These are phyloP conservation scores for Dendrolimus houi DNA, from an alignment of 2,888 invertebrate species.

Conservation along the genomic window DNA sequence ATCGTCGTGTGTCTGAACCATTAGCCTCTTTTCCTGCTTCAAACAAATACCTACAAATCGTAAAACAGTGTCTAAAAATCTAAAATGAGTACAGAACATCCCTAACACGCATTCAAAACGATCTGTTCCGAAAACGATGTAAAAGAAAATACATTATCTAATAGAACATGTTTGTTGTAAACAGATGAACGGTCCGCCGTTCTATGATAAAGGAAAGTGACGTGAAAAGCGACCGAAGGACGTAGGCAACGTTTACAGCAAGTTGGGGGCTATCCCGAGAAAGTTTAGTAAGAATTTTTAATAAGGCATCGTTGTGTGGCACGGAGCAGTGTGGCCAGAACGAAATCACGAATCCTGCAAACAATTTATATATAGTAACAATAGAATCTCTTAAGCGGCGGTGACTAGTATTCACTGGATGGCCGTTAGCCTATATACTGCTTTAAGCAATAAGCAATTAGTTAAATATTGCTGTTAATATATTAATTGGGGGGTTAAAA, in stretches of 20 bases:
- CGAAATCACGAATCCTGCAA: not conserved
- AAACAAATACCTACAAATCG: no score
- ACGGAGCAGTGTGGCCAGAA: slow-evolving; percentile 5
- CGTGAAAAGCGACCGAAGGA: slow-evolving; percentile 29
- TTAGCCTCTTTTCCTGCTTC: no score
- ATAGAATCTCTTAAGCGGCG: no score
- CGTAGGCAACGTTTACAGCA: slow-evolving; percentile 30
- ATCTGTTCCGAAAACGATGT: not conserved
- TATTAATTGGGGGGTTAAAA: no score
- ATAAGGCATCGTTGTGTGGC: slow-evolving; percentile 28
- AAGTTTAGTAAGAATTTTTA: slow-evolving; percentile 68
- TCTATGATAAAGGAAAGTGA: slow-evolving; percentile 11
- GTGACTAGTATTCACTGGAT: no score
- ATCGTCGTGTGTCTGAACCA: no score
- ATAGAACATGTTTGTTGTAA: slow-evolving; percentile 12
- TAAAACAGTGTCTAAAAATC: no score
- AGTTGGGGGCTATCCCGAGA: slow-evolving; percentile 42
- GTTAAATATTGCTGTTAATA: no score
- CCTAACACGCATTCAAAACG: no score
- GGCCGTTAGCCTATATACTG: no score
- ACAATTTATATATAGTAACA: not conserved
- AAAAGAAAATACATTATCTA: not conserved
- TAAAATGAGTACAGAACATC: no score
- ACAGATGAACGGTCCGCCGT: slow-evolving; percentile 13
- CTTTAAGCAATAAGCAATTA: no score